Conservation (phyloP, 2,888 invertebrate genomes). For the Tridacna crocea region DNA sequence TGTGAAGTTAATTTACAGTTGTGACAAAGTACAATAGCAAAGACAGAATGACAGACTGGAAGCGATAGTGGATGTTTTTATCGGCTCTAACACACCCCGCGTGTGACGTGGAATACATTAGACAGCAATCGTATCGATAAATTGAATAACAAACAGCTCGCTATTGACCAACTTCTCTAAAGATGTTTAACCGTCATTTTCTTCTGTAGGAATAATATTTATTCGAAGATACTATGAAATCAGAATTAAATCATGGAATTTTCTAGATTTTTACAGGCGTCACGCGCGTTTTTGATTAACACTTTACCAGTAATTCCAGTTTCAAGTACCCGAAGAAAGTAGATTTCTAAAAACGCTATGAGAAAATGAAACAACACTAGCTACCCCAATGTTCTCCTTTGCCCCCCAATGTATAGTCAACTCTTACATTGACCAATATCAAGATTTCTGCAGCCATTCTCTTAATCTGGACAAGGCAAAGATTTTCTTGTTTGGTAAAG, state of each 20-base stretch:
- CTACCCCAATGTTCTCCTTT: not conserved
- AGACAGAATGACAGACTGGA: constrained; percentile 13
- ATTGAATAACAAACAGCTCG: constrained; percentile 29
- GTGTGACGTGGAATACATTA: constrained; percentile 55
- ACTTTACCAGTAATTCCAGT: not conserved
- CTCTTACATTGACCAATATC: not conserved
- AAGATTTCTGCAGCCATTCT: not conserved
- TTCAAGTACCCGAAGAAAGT: not conserved
- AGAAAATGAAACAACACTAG: not conserved
- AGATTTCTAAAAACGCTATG: not conserved
- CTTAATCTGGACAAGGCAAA: not conserved
- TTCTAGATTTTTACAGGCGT: not conserved
- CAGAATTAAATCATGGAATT: constrained; percentile 21
- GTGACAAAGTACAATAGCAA: not conserved
- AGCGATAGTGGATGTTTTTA: constrained; percentile 39
- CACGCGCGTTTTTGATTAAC: not conserved
- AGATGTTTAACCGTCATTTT: constrained; percentile 12
- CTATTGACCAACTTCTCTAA: constrained; percentile 30
- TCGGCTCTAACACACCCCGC: constrained; percentile 35
- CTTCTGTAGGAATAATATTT: constrained; percentile 18
- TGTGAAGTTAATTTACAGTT: not conserved
- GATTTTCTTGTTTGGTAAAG: not conserved
- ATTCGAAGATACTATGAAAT: constrained; percentile 6
- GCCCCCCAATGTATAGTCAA: not conserved
- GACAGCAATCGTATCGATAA: constrained; percentile 17